A percentile compares a stretch with the other conserved stretches of the same genome.
These are phyloP conservation scores for Huso huso DNA, from an alignment of 2,797 vertebrate genomes.

Conservation along the genomic window DNA sequence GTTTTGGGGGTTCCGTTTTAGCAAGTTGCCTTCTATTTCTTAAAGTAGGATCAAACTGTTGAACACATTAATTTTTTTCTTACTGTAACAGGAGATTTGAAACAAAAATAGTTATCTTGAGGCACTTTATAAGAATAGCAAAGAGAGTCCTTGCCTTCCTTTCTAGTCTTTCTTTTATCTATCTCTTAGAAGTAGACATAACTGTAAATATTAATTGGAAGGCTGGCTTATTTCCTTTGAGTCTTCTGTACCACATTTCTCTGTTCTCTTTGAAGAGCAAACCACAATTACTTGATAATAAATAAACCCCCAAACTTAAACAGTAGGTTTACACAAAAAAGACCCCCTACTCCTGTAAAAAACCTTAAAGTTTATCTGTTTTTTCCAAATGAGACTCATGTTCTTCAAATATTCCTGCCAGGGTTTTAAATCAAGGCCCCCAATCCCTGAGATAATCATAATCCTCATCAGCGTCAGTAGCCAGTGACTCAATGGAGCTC, in stretches of 20 bases:
- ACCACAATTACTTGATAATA: not conserved
- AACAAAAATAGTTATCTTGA: not conserved
- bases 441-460: constrained; percentile 75
- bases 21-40: not conserved
- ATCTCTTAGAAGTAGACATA: not conserved
- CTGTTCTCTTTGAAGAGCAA: not conserved
- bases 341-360: not conserved
- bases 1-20: not conserved
- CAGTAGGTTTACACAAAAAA: too few relatives aligned
- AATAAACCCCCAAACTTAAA: too few relatives aligned
- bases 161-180: not conserved
- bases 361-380: not conserved
- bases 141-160: not conserved
- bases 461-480: constrained; percentile 68
- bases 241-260: not conserved
- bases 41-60: not conserved
- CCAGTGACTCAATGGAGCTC: constrained; percentile 74
- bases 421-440: constrained; percentile 75
- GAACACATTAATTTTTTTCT: not conserved
- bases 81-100: not conserved
- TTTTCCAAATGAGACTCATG: constrained; percentile 37
- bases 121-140: not conserved
- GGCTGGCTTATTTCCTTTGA: constrained; percentile 1
- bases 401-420: constrained; percentile 75
- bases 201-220: not conserved